Percentiles rank a stretch among this genome's conserved stretches.
Evolutionary conservation across 2,888 invertebrate genomes (phyloP).

Genomic region (Pterostichus niger): DNA sequence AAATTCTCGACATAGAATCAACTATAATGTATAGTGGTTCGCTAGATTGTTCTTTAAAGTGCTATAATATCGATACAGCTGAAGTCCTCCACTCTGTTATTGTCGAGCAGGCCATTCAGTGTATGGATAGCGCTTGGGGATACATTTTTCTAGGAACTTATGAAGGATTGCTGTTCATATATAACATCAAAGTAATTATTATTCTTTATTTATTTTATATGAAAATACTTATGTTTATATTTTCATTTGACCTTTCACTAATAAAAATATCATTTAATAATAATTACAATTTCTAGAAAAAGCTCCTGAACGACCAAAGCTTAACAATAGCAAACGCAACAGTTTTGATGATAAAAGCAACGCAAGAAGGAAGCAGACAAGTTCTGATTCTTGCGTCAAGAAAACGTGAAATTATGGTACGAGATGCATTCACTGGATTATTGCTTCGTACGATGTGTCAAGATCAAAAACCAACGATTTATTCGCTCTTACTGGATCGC

Average conservation of each 20-base stretch:
- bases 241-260: too few species aligned
- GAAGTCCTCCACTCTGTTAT: slow-evolving; percentile 79
- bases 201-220: slow-evolving; percentile 53
- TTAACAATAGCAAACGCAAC: slow-evolving; percentile 83
- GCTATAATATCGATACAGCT: slow-evolving; percentile 80
- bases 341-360: slow-evolving; percentile 85
- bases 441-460: slow-evolving; percentile 83
- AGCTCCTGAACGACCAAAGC: slow-evolving; percentile 79
- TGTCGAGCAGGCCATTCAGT: slow-evolving; percentile 84
- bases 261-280: too few species aligned
- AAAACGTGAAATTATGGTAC: slow-evolving; percentile 84
- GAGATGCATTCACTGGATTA: slow-evolving; percentile 86
- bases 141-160: slow-evolving; percentile 86
- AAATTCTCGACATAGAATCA: slow-evolving; percentile 1
- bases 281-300: slow-evolving; percentile 78
- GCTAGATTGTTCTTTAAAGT: slow-evolving; percentile 81
- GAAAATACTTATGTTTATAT: too few species aligned
- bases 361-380: slow-evolving; percentile 86
- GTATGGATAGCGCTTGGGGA: slow-evolving; percentile 87
- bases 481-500: slow-evolving; percentile 84
- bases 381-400: slow-evolving; percentile 85
- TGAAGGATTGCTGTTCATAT: slow-evolving; percentile 85
- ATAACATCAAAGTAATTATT: slow-evolving; percentile 82
- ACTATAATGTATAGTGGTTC: slow-evolving; percentile 80
- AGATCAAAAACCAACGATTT: slow-evolving; percentile 82